Base-by-base conservation (phyloP, 2,888 invertebrate species). In the Leucoma salicis region DNA sequence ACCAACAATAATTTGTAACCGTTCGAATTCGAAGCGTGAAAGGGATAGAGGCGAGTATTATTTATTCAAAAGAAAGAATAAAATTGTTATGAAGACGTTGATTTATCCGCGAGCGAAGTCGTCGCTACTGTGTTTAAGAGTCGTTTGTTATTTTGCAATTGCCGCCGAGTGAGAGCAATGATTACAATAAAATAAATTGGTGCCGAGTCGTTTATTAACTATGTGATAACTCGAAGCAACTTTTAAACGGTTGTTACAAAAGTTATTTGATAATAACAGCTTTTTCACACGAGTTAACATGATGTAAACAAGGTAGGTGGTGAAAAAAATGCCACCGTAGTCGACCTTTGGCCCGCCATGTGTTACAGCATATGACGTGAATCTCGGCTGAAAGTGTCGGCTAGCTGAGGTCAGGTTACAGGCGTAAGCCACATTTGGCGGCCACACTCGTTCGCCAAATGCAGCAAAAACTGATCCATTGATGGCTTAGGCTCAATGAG, bases 1-100 rank as follows among this genome's bases (percentile, higher is more conserved):
- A 74, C 77, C 72, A 77, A 81, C 79, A 82, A 83, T 82, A 84
- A 87, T 85, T 88, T 87, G 82, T 84, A 83, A 83, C 73, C 80
- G 82, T 78, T 83, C 81, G 76, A 80, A 76, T 78, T 67, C 65
- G 70, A 68, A 74, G 79, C 81, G 81, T 83, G 82, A 80, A 84
- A 82, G 77, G 78, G 74, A 78, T 71, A 66, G 65, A 66, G 66
- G 61, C 63, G 60, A 59, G 51, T 70, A 71, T 71, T 73, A 77
- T 75, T 79, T 78, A 78, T 78, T 74, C 58, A 77, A 80, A 81
- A 77, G 76, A 76, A 74, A 77, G 73, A 79, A 78, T 76, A 73
- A 76, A 80, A 79, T 70, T 64, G 76, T 79, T 78, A 82, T 79
- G 78, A 77, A 79, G 75, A 75, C 78, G 76, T 79, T 83, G 83